Percentiles rank a stretch among this genome's conserved stretches.
phyloP scores from a whole-genome alignment of 1,140 invertebrate species.

The Aphis craccivora region DNA sequence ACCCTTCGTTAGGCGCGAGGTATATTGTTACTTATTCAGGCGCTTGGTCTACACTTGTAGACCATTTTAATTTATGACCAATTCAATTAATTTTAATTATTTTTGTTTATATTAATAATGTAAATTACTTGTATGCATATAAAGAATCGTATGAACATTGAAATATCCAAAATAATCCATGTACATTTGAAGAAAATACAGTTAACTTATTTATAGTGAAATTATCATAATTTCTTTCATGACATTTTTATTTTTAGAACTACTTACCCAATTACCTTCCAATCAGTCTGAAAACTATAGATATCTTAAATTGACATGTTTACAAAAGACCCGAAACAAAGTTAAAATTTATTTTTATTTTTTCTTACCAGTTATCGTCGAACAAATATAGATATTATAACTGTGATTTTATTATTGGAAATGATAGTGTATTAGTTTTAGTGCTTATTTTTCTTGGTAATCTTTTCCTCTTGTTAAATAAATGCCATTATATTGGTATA shows the following conservation, averaged over 20 bases:
- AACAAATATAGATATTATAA: slow-evolving; percentile 11
- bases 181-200: too few species aligned
- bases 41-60: too few species aligned
- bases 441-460: slow-evolving; percentile 8
- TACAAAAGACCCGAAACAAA: not conserved
- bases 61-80: too few species aligned
- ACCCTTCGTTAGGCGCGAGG: not conserved
- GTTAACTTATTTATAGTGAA: not conserved
- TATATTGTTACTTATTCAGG: too few species aligned
- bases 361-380: slow-evolving; percentile 18
- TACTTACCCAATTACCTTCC: slow-evolving; percentile 15
- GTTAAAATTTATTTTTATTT: slow-evolving; percentile 16
- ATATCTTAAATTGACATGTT: slow-evolving; percentile 13
- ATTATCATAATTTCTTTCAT: not conserved
- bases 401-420: not conserved
- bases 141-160: too few species aligned
- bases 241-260: slow-evolving; percentile 4
- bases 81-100: too few species aligned
- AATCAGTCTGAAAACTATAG: not conserved
- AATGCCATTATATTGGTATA: not conserved
- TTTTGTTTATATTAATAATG: too few species aligned
- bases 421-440: slow-evolving; percentile 5
- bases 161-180: too few species aligned
- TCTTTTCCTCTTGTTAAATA: not conserved
- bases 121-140: too few species aligned